Evolutionary conservation across 2,888 invertebrate genomes (phyloP), one percentile per base, ranked within the genome.

Genomic region (Clivina fossor): DNA sequence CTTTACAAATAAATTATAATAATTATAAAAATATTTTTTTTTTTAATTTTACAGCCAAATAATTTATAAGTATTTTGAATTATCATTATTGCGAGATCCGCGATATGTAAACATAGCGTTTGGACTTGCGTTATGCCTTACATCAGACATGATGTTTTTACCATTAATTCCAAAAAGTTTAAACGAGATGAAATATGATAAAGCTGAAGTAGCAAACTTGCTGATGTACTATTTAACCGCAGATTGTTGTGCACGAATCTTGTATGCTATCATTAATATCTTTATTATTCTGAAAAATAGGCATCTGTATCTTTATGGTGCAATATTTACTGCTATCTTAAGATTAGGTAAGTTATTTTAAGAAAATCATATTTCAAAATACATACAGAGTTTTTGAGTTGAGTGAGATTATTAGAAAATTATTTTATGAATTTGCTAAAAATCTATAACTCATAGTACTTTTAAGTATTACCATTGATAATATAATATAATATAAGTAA

Each of bases 71-170:
- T n/a, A n/a, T n/a, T n/a, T n/a, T n/a, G n/a, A n/a, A n/a, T n/a
- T n/a, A 56, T 78, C 78, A 1, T 70, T 86, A 5, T 68, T 86
- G 5, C 84, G 83, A 66, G 80, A 85, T 61, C 75, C 77, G 11
- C 75, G 81, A 20, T 86, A 83, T 62, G 78, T 86, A 5, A 88
- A 86, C 66, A 84, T 88, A 56, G 80, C 83, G 44, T 68, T 86
- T 24, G 89, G 88, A 30, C 77, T 86, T 66, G 80, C 86, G 0
- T 76, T 88, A 54, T 81, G 83, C 2, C 78, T 85, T 58, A 83
- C 83, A 55, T 80, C 86, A 3, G 88, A 89, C 68, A 76, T 83
- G 33, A 83, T 83, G 0, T 89, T 89, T 68, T 80, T 84, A 61
- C 82, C 84, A 0, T 66, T 89, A 46, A 79, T 88, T 58, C 88